A percentile compares a stretch with the other conserved stretches of the same genome.
Conservation (phyloP, 2,888 invertebrate genomes). For the Leucoma salicis region DNA sequence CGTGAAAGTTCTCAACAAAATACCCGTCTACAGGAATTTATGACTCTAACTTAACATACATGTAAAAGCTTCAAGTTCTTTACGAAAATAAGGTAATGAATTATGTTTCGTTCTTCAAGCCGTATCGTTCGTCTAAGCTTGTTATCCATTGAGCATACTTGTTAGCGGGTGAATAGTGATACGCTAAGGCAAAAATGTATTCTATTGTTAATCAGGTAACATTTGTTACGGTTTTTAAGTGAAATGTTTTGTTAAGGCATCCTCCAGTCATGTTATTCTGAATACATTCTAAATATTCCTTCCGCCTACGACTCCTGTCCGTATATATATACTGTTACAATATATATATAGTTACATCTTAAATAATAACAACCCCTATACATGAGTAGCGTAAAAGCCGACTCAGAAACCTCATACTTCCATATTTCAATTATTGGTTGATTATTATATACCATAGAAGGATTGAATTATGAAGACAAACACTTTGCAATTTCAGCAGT, state of each 20-base stretch:
- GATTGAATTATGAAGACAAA: no score
- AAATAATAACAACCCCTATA: no score
- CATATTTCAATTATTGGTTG: no score
- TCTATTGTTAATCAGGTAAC: constrained; percentile 5
- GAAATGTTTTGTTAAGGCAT: constrained; percentile 5
- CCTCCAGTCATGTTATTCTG: no score
- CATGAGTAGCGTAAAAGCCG: no score
- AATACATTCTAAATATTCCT: constrained; percentile 52
- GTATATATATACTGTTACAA: no score
- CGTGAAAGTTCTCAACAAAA: constrained; percentile 22
- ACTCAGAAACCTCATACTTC: no score
- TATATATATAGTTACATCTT: no score
- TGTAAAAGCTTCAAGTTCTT: constrained; percentile 50
- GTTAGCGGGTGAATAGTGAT: background rate
- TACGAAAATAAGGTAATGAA: constrained; percentile 41
- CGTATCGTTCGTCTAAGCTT: background rate
- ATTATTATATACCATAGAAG: no score
- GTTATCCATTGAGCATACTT: background rate
- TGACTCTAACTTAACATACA: constrained; percentile 57
- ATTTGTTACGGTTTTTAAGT: constrained; percentile 4
- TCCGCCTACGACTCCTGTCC: no score
- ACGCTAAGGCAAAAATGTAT: constrained; percentile 6
- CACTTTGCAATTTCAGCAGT: no score
- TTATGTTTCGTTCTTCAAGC: constrained; percentile 20
- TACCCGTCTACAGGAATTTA: constrained; percentile 15